Conservation (phyloP, 2,113 vertebrate species). For the Misgurnus anguillicaudatus region DNA sequence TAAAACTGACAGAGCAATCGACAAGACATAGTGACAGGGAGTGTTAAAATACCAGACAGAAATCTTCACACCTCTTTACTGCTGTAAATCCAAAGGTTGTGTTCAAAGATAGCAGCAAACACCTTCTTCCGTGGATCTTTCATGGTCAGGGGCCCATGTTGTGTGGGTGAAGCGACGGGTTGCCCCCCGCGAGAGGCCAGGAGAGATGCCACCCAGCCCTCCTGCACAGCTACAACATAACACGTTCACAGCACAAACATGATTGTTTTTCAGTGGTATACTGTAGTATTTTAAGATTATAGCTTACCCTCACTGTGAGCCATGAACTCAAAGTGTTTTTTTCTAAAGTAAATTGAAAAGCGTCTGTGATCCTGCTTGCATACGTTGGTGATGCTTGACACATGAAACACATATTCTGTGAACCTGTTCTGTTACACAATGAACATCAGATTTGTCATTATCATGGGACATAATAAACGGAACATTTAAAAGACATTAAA, state of each 20-base stretch:
- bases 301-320: conserved; percentile 69
- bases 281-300: background rate
- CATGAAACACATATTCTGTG: conserved; percentile 75
- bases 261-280: background rate
- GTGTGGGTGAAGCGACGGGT: conserved; percentile 53
- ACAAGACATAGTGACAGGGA: too few relatives aligned
- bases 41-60: background rate
- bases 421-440: conserved; percentile 68
- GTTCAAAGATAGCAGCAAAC: conserved; percentile 68
- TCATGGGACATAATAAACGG: too few relatives aligned
- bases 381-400: conserved; percentile 72
- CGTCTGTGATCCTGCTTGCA: conserved; percentile 63
- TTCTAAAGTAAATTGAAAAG: conserved; percentile 72
- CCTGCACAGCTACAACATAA: conserved; percentile 62
- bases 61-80: conserved; percentile 67
- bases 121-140: conserved; percentile 65
- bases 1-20: too few relatives aligned
- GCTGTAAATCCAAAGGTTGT: conserved; percentile 74
- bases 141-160: conserved; percentile 66
- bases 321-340: conserved; percentile 78
- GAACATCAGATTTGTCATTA: background rate
- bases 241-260: background rate
- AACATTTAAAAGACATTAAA: background rate
- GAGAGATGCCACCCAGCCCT: conserved; percentile 72
- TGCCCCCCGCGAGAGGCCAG: conserved; percentile 62